A percentile compares a stretch with the other conserved stretches of the same genome.
These are phyloP conservation scores for Eucera pruinosa DNA, from an alignment of 2,888 invertebrate species.

Conservation along the genomic window DNA sequence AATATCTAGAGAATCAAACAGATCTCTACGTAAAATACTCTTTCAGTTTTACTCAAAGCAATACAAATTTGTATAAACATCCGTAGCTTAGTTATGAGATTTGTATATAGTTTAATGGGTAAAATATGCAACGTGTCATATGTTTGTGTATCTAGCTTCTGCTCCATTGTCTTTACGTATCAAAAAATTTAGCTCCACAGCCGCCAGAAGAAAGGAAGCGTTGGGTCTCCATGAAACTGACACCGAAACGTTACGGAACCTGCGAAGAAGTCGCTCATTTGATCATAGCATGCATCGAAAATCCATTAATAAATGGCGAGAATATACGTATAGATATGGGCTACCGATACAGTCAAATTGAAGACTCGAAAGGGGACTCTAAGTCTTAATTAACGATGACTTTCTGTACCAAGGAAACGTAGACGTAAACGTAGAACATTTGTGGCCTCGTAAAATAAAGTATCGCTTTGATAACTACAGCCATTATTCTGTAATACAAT, in stretches of 20 bases:
- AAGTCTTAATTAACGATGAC: not conserved
- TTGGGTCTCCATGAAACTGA: slow-evolving; percentile 42
- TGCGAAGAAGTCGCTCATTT: slow-evolving; percentile 71
- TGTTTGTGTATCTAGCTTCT: not conserved
- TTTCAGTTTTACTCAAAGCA: too few relatives aligned
- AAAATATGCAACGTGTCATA: too few relatives aligned
- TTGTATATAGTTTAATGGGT: too few relatives aligned
- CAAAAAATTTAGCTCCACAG: slow-evolving; percentile 10
- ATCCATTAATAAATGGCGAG: slow-evolving; percentile 69
- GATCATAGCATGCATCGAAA: slow-evolving; percentile 70
- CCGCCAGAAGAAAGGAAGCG: slow-evolving; percentile 21
- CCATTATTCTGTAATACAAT: not conserved
- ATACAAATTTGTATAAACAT: too few relatives aligned
- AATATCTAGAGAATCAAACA: too few relatives aligned
- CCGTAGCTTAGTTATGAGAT: too few relatives aligned
- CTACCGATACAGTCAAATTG: slow-evolving; percentile 55
- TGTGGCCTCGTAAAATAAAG: not conserved
- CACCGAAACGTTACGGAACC: slow-evolving; percentile 61
- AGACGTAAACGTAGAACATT: not conserved
- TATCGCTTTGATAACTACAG: not conserved
- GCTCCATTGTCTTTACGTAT: too few relatives aligned
- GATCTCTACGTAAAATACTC: too few relatives aligned
- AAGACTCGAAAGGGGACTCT: slow-evolving; percentile 21
- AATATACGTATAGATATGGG: slow-evolving; percentile 66
- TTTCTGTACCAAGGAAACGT: not conserved